Evolutionary conservation across 2,888 invertebrate species (phyloP), one percentile per base, ranked within the genome.

Genomic region (Elmis aenea): DNA sequence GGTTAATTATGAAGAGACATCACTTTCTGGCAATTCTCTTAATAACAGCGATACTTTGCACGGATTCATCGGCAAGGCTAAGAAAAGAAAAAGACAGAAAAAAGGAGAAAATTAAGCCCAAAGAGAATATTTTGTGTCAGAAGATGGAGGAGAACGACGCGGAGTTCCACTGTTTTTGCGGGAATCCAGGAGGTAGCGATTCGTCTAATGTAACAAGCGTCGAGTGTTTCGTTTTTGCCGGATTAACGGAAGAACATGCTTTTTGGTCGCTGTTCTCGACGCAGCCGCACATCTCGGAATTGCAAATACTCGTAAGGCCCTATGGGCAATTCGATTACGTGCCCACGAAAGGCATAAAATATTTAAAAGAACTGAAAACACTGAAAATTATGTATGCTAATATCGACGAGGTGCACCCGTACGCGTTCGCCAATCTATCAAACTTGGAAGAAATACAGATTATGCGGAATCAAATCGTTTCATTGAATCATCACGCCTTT

Each of bases 141-240:
- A 51, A 51, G 18, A 54, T 43, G 18, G 56, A 55, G 25, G 51
- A 48, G 5, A 49, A 46, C 25, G 39, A 51, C 10, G 51, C 47
- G 1, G 77, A 78, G 52, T 72, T 82, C 39, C 80, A 76, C 54
- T 85, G 85, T 65, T 76, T 79, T 60, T 85, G 85, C 59, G 75
- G 79, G 53, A 74, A 73, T 33, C 8, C 18, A 5, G 26, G 26
- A 5, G 70, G 72, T 26, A 70, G 72, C 35, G 69, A 48, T 18
- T 56, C 71, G 38, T 59, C 61, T 20, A 70, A 76, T 55, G 83
- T 82, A 12, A 79, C 81, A 24, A 80, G 81, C 52, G 84, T 83
- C 26, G 84, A 83, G 64, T 90, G 89, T 62, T 80, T 82, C 78
- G 77, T 88, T 26, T 82, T 85, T 66, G 60, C 54, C 8, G 79